These are phyloP conservation scores for Berghia stephanieae DNA, from an alignment of 1,140 invertebrate species.

Conservation along the genomic window DNA sequence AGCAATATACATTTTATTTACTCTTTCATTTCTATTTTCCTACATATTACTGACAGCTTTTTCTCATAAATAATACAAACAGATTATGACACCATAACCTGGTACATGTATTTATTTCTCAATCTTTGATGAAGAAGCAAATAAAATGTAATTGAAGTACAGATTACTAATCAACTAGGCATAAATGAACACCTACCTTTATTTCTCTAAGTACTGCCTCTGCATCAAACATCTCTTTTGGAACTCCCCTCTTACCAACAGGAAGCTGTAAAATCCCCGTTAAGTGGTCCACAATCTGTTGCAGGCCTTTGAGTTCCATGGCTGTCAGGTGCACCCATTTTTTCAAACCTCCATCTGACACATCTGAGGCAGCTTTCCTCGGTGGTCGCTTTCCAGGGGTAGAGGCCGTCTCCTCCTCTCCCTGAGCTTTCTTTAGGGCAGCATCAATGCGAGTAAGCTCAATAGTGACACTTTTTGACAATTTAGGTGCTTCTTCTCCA, in stretches of 20 bases:
- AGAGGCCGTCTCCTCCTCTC: slow-evolving; percentile 32
- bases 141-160: no score
- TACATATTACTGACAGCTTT: no score
- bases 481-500: slow-evolving; percentile 38
- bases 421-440: slow-evolving; percentile 30
- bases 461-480: slow-evolving; percentile 53
- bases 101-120: no score
- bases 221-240: slow-evolving; percentile 88
- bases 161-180: no score
- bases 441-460: slow-evolving; percentile 57
- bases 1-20: no score
- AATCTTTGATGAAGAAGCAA: no score
- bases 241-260: slow-evolving; percentile 88
- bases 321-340: slow-evolving; percentile 65
- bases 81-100: no score
- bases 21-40: no score
- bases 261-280: slow-evolving; percentile 77
- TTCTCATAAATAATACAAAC: no score
- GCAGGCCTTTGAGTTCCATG: slow-evolving; percentile 82
- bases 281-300: slow-evolving; percentile 88
- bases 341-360: slow-evolving; percentile 21
- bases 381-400: background rate
- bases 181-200: slow-evolving; percentile 51
- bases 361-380: slow-evolving; percentile 20
- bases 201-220: slow-evolving; percentile 89